Conservation (phyloP, 1,140 invertebrate genomes). For the Chymomyza costata region DNA sequence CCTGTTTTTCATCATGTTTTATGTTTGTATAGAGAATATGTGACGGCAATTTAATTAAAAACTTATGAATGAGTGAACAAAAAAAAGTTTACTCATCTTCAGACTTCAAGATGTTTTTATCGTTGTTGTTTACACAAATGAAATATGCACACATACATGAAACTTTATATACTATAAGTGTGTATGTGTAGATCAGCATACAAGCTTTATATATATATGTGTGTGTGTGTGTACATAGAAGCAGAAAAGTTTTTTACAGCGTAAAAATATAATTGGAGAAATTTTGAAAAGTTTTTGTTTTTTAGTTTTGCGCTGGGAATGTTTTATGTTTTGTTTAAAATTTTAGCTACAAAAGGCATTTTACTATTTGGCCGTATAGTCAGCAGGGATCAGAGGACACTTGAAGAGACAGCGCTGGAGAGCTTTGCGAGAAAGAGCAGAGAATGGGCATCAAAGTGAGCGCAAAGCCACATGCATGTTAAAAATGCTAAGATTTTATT, state of each 20-base stretch:
- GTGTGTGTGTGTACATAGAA: constrained; percentile 24
- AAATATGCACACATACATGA: constrained; percentile 28
- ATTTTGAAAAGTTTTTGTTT: constrained; percentile 56
- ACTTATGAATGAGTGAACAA: constrained; percentile 72
- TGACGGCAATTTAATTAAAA: constrained; percentile 72
- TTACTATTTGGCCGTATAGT: too few relatives aligned
- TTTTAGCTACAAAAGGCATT: constrained; percentile 18
- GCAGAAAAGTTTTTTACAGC: constrained; percentile 59
- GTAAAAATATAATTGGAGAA: constrained; percentile 72
- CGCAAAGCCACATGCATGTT: too few relatives aligned
- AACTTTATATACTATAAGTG: constrained; percentile 31
- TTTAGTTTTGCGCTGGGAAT: constrained; percentile 24
- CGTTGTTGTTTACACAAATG: constrained; percentile 67
- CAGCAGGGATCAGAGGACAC: too few relatives aligned
- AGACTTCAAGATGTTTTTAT: constrained; percentile 69
- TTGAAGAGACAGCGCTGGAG: too few relatives aligned
- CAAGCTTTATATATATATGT: constrained; percentile 18
- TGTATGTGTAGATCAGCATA: constrained; percentile 53
- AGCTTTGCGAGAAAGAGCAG: too few relatives aligned
- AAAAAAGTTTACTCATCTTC: constrained; percentile 68
- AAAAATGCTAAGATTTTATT: too few relatives aligned
- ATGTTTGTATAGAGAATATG: too few relatives aligned
- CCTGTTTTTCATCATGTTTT: too few relatives aligned
- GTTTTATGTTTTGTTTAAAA: too few relatives aligned
- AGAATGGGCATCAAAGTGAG: too few relatives aligned